Percentiles rank a stretch among this genome's conserved stretches.
phyloP scores from a whole-genome alignment of 2,888 invertebrate species.

The Aphidius colemani region DNA sequence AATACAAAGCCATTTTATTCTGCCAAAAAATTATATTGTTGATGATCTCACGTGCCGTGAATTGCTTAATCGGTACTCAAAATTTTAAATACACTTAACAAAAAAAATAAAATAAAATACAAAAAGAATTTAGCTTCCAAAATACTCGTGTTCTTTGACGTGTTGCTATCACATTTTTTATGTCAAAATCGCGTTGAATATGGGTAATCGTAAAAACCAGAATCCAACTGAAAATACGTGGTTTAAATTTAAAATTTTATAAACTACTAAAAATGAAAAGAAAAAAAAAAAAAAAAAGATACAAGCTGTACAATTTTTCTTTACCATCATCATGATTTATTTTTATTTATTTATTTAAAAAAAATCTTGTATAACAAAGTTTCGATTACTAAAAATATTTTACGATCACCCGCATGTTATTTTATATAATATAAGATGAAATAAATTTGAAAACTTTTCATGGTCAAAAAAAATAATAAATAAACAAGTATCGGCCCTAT shows the following conservation, averaged over 20 bases:
- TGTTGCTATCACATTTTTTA: neutral
- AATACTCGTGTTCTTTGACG: slow-evolving; percentile 12
- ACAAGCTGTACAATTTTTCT: neutral
- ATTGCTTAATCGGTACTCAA: slow-evolving; percentile 9
- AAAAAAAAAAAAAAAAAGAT: slow-evolving; percentile 5
- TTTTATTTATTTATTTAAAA: neutral
- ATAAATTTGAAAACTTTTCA: too few species aligned
- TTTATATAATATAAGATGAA: too few species aligned
- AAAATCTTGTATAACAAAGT: neutral
- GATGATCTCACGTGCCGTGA: slow-evolving; percentile 20
- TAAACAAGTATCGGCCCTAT: too few species aligned
- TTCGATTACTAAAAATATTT: slow-evolving; percentile 6
- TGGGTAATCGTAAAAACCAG: slow-evolving; percentile 7
- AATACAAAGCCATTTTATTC: neutral
- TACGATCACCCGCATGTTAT: slow-evolving; percentile 2
- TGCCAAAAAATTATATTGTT: slow-evolving; percentile 1
- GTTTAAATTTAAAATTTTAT: slow-evolving; percentile 14
- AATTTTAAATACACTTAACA: slow-evolving; percentile 13
- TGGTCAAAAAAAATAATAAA: too few species aligned
- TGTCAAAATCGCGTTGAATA: slow-evolving; percentile 15
- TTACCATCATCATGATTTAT: slow-evolving; percentile 7
- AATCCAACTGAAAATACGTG: slow-evolving; percentile 15
- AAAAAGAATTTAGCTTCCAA: slow-evolving; percentile 1
- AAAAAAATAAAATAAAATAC: slow-evolving; percentile 12
- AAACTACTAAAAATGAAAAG: neutral